Evolutionary conservation across 2,888 invertebrate genomes (phyloP).

Genomic region (Rutpela maculata): DNA sequence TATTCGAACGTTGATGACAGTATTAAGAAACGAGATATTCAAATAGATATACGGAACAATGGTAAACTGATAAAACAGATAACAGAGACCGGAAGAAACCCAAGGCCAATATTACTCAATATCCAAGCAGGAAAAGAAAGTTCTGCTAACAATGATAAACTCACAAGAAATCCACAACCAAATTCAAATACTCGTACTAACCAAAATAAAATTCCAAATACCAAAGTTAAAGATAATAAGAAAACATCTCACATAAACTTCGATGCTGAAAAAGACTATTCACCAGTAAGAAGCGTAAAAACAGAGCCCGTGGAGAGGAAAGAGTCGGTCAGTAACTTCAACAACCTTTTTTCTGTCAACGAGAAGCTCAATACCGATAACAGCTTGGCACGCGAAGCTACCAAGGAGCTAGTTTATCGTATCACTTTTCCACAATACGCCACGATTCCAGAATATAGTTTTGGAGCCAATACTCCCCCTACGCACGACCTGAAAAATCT

Average conservation of each 20-base stretch:
- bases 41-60: conserved; percentile 58
- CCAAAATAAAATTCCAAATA: no score
- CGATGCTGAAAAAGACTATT: background rate
- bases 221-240: background rate
- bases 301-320: conserved; percentile 31
- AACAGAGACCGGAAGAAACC: conserved; percentile 52
- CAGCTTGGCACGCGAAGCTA: conserved; percentile 44
- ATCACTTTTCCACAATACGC: conserved; percentile 43
- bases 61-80: conserved; percentile 60
- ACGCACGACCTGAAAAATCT: background rate
- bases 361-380: conserved; percentile 54
- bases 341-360: conserved; percentile 52
- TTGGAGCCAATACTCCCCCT: background rate
- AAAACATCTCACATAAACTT: background rate
- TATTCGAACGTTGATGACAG: background rate
- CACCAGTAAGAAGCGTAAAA: conserved; percentile 25
- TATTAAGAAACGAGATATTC: conserved; percentile 47
- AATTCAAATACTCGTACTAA: conserved; percentile 8
- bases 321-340: conserved; percentile 46
- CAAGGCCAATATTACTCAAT: conserved; percentile 60
- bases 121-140: conserved; percentile 48
- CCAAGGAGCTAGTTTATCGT: conserved; percentile 42
- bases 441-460: background rate
- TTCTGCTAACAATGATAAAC: background rate
- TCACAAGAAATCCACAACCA: background rate